Conservation (phyloP, 1,140 invertebrate species). For the Choristoneura fumiferana region DNA sequence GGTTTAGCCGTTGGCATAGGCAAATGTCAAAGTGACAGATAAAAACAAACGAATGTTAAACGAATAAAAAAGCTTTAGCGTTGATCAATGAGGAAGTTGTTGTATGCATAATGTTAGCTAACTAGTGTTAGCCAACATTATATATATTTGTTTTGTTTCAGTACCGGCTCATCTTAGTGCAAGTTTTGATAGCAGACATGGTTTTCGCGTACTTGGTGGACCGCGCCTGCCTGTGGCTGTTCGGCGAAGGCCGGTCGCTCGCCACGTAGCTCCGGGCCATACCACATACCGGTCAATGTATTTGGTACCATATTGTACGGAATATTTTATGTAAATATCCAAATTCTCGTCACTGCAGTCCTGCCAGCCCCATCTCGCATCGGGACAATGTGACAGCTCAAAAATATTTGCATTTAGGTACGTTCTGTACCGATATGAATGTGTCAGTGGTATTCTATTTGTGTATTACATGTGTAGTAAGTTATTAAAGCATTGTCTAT, state of each 20-base stretch:
- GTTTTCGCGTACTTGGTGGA: conserved; percentile 90
- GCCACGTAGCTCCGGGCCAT: conserved; percentile 34
- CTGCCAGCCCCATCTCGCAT: too few relatives aligned
- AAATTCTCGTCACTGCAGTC: too few relatives aligned
- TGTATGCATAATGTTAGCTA: too few relatives aligned
- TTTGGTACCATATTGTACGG: not conserved
- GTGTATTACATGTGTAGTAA: conserved; percentile 64
- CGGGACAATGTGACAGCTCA: conserved; percentile 44
- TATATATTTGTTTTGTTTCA: too few relatives aligned
- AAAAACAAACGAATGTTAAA: too few relatives aligned
- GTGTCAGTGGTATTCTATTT: conserved; percentile 57
- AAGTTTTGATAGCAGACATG: conserved; percentile 90
- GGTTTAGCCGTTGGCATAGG: too few relatives aligned
- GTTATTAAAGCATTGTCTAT: conserved; percentile 27
- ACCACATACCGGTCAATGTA: too few relatives aligned
- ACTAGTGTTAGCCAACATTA: too few relatives aligned
- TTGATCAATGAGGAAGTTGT: too few relatives aligned
- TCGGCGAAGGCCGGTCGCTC: conserved; percentile 86
- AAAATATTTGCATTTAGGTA: conserved; percentile 64
- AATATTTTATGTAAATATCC: too few relatives aligned
- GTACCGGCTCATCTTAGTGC: conserved; percentile 91
- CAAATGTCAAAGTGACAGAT: too few relatives aligned
- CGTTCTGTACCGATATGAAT: conserved; percentile 37
- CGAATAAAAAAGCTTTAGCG: too few relatives aligned
- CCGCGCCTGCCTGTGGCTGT: conserved; percentile 91